Evolutionary conservation across 2,113 vertebrate genomes (phyloP), one percentile per base, ranked within the genome.

Genomic region (Odocoileus virginianus): DNA sequence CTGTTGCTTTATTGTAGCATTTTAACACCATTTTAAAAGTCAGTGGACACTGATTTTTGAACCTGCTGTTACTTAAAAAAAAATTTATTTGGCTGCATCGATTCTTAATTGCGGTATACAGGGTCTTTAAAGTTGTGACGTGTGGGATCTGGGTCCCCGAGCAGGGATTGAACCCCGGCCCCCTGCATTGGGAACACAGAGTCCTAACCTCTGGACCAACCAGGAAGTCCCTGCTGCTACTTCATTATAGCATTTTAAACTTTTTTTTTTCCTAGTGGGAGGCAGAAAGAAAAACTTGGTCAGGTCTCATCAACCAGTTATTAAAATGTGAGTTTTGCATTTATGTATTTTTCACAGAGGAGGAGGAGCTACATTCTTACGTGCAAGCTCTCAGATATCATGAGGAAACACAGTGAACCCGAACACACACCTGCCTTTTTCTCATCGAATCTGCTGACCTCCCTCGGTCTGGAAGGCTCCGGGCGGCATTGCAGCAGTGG

Each of bases 341-440:
- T 2, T 36, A 12, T 7, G 4, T 27, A 1, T 33, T 8, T 50
- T 43, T 81, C 23, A 4, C 36, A 14, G 95, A 43, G 58, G 8
- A 55, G 43, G 11, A 28, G 60, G 47, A 33, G 3, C 74, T 43
- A 3, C 25, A 0, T 43, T 33, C 6, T 36, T 2, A 36, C 0
- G 1, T 12, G 1, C 7, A 4, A 2, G 14, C 52, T n/a, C 21
- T 1, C 6, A 0, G 33, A 19, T 2, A 0, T 11, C 0, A 33
- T 74, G 11, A 19, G 47, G 7, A 25, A 14, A 28, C 12, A 0
- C 25, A 1, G 40, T 0, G 3, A 19, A 15, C 16, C 1, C 0
- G 40, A 1, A 2, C 14, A 2, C 1, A 7, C 0, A 0, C 15
- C 76, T 16, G 40, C 71, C 76, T 64, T 55, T 60, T 74, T 47